phyloP scores from a whole-genome alignment of 2,797 vertebrate species.

The Gouania willdenowi region DNA sequence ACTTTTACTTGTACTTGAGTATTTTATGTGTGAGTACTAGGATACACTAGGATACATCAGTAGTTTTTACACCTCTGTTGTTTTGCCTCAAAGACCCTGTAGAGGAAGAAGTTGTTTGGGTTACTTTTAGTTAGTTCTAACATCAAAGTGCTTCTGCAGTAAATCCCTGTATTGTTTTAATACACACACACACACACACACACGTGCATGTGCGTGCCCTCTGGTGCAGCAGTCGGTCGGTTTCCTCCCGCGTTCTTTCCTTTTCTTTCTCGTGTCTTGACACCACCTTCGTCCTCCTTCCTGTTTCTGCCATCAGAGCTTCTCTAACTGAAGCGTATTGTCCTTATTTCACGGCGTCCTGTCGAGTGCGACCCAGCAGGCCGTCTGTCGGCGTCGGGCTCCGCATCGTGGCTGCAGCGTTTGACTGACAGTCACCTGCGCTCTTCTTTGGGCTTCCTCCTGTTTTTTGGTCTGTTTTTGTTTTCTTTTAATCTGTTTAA shows the following conservation, averaged over 20 bases:
- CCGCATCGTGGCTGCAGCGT: slow-evolving; percentile 54
- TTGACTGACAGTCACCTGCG: slow-evolving; percentile 10
- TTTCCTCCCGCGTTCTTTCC: slow-evolving; percentile 28
- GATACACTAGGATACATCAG: too few relatives aligned
- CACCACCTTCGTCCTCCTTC: slow-evolving; percentile 41
- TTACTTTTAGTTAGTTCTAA: background rate
- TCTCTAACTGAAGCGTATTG: slow-evolving; percentile 79
- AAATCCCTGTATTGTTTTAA: slow-evolving; percentile 28
- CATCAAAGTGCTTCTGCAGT: background rate
- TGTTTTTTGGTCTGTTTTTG: background rate
- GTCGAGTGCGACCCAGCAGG: slow-evolving; percentile 74
- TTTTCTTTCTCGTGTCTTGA: slow-evolving; percentile 51
- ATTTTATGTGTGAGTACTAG: too few relatives aligned
- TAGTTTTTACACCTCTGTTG: too few relatives aligned
- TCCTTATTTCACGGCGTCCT: slow-evolving; percentile 54
- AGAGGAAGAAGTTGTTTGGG: too few relatives aligned
- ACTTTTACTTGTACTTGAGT: too few relatives aligned
- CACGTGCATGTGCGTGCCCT: too few relatives aligned
- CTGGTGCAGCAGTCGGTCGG: slow-evolving; percentile 45
- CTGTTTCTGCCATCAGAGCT: slow-evolving; percentile 81
- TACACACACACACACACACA: slow-evolving; percentile 46
- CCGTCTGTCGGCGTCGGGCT: slow-evolving; percentile 66
- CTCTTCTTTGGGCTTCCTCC: background rate
- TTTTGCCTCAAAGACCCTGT: too few relatives aligned
- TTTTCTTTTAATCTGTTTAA: slow-evolving; percentile 3